Evolutionary conservation across 2,888 invertebrate species (phyloP), one percentile per base, ranked within the genome.

Genomic region (Bruchidius siliquastri): DNA sequence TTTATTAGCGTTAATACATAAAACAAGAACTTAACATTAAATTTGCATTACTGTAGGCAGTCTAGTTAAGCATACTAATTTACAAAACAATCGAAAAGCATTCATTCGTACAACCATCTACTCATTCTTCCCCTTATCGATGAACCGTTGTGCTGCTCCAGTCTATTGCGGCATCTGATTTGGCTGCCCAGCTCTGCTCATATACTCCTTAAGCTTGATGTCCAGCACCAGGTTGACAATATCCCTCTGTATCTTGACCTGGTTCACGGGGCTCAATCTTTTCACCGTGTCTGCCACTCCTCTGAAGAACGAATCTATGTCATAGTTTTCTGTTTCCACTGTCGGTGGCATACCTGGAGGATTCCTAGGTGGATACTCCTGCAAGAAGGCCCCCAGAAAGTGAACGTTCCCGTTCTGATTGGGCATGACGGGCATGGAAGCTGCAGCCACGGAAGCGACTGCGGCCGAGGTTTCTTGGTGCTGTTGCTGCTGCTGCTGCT

Each of bases 211-310:
- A 26, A 79, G 72, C 32, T 78, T 79, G 13, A 72, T 68, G 70
- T 78, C 79, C 30, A 79, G 72, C 67, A 79, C 77, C 75, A 79
- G 72, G 72, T 78, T 78, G 3, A 78, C 78, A 22, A 79, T 75
- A 21, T 77, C 77, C 68, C 75, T 77, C 68, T 79, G 79, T 18
- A 79, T 67, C 66, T 71, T 75, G 22, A 78, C 75, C 67, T 77
- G 78, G 72, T 78, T 79, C 3, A 76, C 75, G 18, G 77, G 75
- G 73, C 69, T 77, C 66, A 79, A n/a, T 72, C 74, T 78, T 70
- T 77, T 79, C 21, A 78, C 79, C 0, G 77, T 77, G 21, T 79
- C 79, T 0, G 79, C 75, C n/a, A 79, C 72, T 4, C 78, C 79
- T 72, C 71, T 78, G 71, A 79, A 79, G 69, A 79, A 79, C 2